Percentiles rank a stretch among this genome's conserved stretches.
Conservation (phyloP, 1,140 invertebrate genomes). For the Drosophila saltans region DNA sequence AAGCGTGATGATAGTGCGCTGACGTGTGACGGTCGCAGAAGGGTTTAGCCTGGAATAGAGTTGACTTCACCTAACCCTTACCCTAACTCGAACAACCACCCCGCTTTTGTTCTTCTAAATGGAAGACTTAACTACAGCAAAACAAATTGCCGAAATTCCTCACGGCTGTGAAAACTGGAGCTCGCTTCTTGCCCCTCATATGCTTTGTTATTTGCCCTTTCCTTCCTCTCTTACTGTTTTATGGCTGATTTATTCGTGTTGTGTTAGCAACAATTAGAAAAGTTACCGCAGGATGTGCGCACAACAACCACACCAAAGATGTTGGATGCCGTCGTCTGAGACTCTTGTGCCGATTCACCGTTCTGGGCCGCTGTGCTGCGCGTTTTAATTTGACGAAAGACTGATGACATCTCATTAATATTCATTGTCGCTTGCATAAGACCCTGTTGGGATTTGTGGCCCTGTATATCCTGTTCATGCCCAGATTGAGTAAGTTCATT, state of each 20-base stretch:
- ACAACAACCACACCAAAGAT: slow-evolving; percentile 27
- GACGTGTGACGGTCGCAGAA: slow-evolving; percentile 65
- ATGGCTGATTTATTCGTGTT: slow-evolving; percentile 80
- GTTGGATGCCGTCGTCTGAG: slow-evolving; percentile 25
- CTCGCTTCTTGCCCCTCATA: not conserved
- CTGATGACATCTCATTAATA: slow-evolving; percentile 83
- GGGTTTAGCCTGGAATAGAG: slow-evolving; percentile 17
- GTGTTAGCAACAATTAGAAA: slow-evolving; percentile 82
- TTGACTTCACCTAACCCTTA: slow-evolving; percentile 6
- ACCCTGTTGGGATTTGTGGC: slow-evolving; percentile 68
- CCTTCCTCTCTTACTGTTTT: slow-evolving; percentile 37
- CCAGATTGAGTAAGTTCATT: slow-evolving; percentile 45
- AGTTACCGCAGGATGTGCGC: slow-evolving; percentile 76
- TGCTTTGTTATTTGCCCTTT: slow-evolving; percentile 19
- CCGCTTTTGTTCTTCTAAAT: slow-evolving; percentile 23
- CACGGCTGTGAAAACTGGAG: not conserved
- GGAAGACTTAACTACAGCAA: slow-evolving; percentile 56
- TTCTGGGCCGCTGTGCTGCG: slow-evolving; percentile 60
- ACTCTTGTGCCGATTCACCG: slow-evolving; percentile 9
- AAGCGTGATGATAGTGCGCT: slow-evolving; percentile 78
- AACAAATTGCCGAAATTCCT: slow-evolving; percentile 73
- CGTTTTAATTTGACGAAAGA: slow-evolving; percentile 82
- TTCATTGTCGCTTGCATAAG: slow-evolving; percentile 71
- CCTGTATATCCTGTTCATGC: slow-evolving; percentile 73
- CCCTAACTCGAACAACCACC: slow-evolving; percentile 17